Conservation (phyloP, 2,888 invertebrate species). For the Eupithecia dodoneata region DNA sequence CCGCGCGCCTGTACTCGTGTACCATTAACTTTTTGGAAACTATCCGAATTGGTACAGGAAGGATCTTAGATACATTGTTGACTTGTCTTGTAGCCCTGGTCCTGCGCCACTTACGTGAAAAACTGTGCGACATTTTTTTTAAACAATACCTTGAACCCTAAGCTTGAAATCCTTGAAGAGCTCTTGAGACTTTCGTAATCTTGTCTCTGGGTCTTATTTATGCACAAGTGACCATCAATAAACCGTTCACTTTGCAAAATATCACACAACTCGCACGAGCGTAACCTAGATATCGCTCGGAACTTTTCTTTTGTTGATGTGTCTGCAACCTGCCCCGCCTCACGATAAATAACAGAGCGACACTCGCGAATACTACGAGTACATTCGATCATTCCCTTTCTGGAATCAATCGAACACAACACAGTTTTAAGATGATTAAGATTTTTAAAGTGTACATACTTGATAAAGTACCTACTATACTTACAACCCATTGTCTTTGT, state of each 20-base stretch:
- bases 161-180: not conserved
- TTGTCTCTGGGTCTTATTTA: not conserved
- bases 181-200: not conserved
- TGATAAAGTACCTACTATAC: constrained; percentile 55
- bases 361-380: not conserved
- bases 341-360: not conserved
- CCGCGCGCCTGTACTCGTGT: not conserved
- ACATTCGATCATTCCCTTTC: not conserved
- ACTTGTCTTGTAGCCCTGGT: constrained; percentile 15
- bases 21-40: too few species aligned
- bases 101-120: constrained; percentile 55
- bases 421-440: too few species aligned
- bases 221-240: not conserved
- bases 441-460: constrained; percentile 44
- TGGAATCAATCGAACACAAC: not conserved
- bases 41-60: too few species aligned
- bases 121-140: constrained; percentile 47
- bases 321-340: not conserved
- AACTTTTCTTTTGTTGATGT: not conserved
- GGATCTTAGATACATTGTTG: too few species aligned
- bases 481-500: constrained; percentile 7
- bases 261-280: not conserved
- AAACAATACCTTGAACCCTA: not conserved
- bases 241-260: not conserved
- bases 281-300: not conserved